A percentile compares a stretch with the other conserved stretches of the same genome.
phyloP scores from a whole-genome alignment of 2,888 invertebrate species.

The Dasypolia templi region DNA sequence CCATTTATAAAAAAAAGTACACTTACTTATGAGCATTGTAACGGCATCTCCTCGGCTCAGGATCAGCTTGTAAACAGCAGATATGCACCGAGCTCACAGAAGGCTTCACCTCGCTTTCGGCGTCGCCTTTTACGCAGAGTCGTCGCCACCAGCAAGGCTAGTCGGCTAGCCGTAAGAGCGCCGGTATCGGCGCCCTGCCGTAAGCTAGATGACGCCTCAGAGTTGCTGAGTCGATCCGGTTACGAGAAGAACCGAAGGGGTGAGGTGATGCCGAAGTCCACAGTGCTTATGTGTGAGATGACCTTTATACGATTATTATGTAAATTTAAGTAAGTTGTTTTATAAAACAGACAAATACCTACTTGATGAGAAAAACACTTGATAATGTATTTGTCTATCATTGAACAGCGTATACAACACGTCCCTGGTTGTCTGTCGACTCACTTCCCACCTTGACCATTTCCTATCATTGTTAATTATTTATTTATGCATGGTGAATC shows the following conservation, averaged over 20 bases:
- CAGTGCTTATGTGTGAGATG: not conserved
- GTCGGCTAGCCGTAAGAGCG: not conserved
- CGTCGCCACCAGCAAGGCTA: not conserved
- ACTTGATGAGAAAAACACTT: slow-evolving; percentile 4
- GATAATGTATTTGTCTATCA: not conserved
- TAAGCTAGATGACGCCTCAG: not conserved
- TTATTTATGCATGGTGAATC: slow-evolving; percentile 31
- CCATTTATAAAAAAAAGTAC: too few species aligned
- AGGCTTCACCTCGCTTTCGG: not conserved
- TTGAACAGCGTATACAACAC: slow-evolving; percentile 29
- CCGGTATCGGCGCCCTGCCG: not conserved
- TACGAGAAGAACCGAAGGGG: not conserved
- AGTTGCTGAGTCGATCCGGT: not conserved
- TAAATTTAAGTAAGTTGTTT: not conserved
- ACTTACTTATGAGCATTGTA: not conserved
- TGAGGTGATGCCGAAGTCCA: not conserved
- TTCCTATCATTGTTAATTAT: slow-evolving; percentile 66
- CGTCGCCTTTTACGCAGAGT: not conserved
- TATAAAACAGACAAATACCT: not conserved
- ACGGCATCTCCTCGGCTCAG: not conserved
- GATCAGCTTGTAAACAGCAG: not conserved
- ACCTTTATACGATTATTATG: not conserved
- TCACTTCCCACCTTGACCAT: slow-evolving; percentile 53
- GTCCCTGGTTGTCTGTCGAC: slow-evolving; percentile 18
- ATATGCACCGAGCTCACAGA: not conserved